Base-by-base conservation (phyloP, 1,140 invertebrate genomes). In the Ceratina australensis region DNA sequence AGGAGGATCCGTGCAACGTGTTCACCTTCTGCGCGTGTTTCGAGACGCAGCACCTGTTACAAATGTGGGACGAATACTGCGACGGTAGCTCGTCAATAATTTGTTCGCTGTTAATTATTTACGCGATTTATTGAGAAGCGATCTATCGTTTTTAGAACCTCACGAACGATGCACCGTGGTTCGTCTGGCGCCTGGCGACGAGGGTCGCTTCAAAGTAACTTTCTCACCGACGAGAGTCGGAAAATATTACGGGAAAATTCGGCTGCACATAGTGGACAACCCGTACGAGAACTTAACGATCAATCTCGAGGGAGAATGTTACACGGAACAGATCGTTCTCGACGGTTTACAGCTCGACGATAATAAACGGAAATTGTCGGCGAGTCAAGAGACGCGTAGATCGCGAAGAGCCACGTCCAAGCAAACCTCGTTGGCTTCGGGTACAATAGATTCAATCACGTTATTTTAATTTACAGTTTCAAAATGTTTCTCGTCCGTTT, bases 261-360 rank as follows among this genome's bases (percentile, higher is more conserved):
- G 69, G 15, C 18, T 90, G 56, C 49, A 67, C 22, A 71, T 88
- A 0, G 28, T 79, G 4, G 83, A 87, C n/a, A 91, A 91, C 86
- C 89, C 89, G 2, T 88, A 89, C 24, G 89, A 91, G 50, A 84
- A 84, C 69, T 20, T 85, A 22, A 76, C 57, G 22, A 69, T 90
- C 0, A 50, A 80, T 33, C 42, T 91, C 4, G 64, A 82, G 3
- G 89, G 81, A 5, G 84, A 89, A 72, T 80, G 77, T 12, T 91
- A 87, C 42, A 10, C 60, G 50, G 89, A 88, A 63, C 24, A 72
- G 16, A 50, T 91, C 10, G 72, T 90, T 13, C 50, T 91, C 2
- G 76, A 89, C 10, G 81, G 78, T 60, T 65, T 91, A 8, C 76
- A 82, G 49, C 47, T 89, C 5, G 61, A 79, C 1, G 72, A 77